Evolutionary conservation across 30 jellyfish, hydroid and myxozoan genomes (phyloP).

Genomic region (Phacellophora camtschatica): DNA sequence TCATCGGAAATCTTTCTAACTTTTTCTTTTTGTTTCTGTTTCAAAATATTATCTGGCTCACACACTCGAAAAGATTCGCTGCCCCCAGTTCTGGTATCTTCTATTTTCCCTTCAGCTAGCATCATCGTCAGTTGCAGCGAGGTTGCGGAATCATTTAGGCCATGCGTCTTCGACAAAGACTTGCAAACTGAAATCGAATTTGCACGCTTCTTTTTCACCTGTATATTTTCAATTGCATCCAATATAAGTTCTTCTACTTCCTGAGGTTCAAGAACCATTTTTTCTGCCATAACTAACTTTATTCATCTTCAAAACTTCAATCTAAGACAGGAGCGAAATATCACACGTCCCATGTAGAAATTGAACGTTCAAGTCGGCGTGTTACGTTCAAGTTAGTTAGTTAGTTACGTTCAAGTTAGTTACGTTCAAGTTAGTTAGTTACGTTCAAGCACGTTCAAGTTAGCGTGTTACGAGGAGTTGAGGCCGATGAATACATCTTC

Average conservation of each 20-base stretch:
- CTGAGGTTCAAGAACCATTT: slow-evolving; percentile 18
- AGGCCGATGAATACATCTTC: slow-evolving; percentile 25
- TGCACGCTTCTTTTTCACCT: slow-evolving; percentile 27
- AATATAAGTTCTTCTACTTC: slow-evolving; percentile 21
- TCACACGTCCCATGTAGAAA: too few relatives aligned
- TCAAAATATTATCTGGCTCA: not conserved
- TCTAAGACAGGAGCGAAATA: not conserved
- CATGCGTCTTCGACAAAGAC: slow-evolving; percentile 23
- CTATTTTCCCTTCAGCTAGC: slow-evolving; percentile 7
- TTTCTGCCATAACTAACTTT: not conserved
- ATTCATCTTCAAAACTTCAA: not conserved
- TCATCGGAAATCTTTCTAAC: not conserved
- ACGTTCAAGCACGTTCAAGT: too few relatives aligned
- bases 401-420: too few relatives aligned
- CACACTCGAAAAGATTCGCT: slow-evolving; percentile 22
- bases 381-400: too few relatives aligned
- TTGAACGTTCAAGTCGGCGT: too few relatives aligned
- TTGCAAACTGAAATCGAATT: slow-evolving; percentile 21
- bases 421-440: too few relatives aligned
- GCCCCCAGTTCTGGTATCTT: slow-evolving; percentile 15
- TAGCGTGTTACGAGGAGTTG: too few relatives aligned
- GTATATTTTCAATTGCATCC: slow-evolving; percentile 6
- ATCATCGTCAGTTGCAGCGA: slow-evolving; percentile 23
- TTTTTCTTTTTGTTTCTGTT: not conserved
- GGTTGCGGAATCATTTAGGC: slow-evolving; percentile 27